Evolutionary conservation across 2,797 vertebrate species (phyloP).

Genomic region (Tamandua tetradactyla): DNA sequence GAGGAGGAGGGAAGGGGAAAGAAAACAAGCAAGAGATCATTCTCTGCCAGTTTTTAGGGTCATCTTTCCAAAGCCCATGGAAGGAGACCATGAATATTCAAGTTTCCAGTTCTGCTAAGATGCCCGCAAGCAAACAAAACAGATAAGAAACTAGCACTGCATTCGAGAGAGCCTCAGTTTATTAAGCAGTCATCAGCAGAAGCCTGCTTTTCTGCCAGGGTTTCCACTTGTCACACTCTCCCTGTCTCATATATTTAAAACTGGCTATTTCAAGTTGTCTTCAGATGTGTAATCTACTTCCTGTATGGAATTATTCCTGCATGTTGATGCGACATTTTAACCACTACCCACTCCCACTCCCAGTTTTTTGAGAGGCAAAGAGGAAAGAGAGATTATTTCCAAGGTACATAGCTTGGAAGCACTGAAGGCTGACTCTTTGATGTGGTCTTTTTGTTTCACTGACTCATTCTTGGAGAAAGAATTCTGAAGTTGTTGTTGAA

Average conservation of each 20-base stretch:
- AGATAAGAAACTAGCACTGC: neutral
- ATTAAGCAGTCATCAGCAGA: neutral
- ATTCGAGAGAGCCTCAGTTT: neutral
- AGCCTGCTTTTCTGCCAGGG: neutral
- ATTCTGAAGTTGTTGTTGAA: neutral
- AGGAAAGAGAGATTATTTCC: neutral
- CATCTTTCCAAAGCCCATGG: neutral
- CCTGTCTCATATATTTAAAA: neutral
- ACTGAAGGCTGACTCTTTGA: neutral
- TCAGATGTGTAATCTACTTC: neutral
- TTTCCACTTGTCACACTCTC: neutral
- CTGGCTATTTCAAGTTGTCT: neutral
- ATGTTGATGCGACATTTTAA: neutral
- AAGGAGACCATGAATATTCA: neutral
- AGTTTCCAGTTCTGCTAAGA: neutral
- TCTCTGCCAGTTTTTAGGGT: neutral
- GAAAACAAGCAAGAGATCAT: neutral
- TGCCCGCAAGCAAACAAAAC: neutral
- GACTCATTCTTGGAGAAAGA: conserved; percentile 31
- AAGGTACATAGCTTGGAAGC: neutral
- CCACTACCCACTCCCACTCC: neutral
- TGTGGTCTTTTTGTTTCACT: conserved; percentile 1
- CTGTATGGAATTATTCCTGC: neutral
- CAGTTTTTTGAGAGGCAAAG: neutral
- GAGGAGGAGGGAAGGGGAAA: neutral